phyloP scores from a whole-genome alignment of 2,797 vertebrate species.

The Melanotaenia pygmaea region DNA sequence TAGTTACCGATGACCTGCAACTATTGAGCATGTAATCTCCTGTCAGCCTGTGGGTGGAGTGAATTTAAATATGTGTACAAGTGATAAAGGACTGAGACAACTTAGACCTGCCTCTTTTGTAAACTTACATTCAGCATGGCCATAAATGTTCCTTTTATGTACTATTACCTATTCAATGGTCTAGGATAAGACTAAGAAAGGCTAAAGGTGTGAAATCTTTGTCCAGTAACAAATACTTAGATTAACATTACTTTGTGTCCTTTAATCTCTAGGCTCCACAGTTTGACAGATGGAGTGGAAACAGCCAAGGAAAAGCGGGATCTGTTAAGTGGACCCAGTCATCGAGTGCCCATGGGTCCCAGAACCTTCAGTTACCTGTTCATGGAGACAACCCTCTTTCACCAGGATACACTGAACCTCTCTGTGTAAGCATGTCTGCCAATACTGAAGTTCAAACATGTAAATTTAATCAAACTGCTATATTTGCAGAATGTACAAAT shows the following conservation, averaged over 20 bases:
- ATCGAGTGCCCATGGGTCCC: conserved; percentile 65
- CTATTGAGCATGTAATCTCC: not conserved
- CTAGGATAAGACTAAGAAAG: not conserved
- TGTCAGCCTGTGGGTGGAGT: conserved; percentile 5
- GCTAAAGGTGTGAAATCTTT: not conserved
- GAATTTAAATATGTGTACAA: not conserved
- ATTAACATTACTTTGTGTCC: not conserved
- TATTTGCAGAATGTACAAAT: conserved; percentile 20
- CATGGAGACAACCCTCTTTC: conserved; percentile 78
- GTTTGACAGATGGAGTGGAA: conserved; percentile 80
- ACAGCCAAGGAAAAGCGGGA: conserved; percentile 69
- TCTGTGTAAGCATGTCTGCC: conserved; percentile 83
- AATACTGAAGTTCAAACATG: conserved; percentile 11
- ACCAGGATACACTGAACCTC: conserved; percentile 84
- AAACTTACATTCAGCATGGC: conserved; percentile 12
- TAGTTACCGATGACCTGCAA: conserved; percentile 19
- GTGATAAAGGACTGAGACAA: conserved; percentile 1
- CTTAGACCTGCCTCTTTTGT: conserved; percentile 15
- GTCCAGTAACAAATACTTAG: conserved; percentile 1
- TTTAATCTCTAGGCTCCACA: conserved; percentile 70
- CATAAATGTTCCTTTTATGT: not conserved
- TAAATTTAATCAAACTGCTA: not conserved
- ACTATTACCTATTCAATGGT: not conserved
- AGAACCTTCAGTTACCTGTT: conserved; percentile 73
- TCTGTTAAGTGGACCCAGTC: conserved; percentile 65